Evolutionary conservation across 2,113 vertebrate genomes (phyloP).

Genomic region (Grus americana): DNA sequence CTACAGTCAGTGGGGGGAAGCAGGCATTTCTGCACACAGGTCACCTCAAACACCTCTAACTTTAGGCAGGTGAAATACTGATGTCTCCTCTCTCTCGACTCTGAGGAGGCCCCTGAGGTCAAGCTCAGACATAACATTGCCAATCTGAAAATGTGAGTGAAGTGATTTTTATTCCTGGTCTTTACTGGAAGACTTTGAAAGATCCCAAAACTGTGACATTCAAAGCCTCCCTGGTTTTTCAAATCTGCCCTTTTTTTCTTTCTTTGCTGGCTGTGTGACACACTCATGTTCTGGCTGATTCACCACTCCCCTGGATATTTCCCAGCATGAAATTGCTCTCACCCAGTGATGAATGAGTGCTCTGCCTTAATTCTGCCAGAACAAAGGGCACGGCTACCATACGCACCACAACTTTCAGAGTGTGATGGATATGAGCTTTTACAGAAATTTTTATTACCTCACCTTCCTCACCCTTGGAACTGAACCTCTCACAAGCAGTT

Average conservation of each 20-base stretch:
- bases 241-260: background rate
- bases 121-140: background rate
- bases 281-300: constrained; percentile 6
- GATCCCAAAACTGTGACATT: background rate
- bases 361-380: background rate
- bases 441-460: constrained; percentile 22
- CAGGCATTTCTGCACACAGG: background rate
- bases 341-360: background rate
- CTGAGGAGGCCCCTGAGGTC: background rate
- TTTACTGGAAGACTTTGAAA: background rate
- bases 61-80: background rate
- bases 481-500: background rate
- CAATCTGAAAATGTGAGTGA: background rate
- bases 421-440: constrained; percentile 8
- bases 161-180: background rate
- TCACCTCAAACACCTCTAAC: background rate
- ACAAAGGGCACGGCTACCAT: constrained; percentile 18
- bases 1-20: background rate
- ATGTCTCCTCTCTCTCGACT: background rate
- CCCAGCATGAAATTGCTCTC: constrained; percentile 35
- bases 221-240: background rate
- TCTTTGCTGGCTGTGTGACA: constrained; percentile 7
- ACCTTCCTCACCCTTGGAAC: background rate
- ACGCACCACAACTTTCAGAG: background rate
- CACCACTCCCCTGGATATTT: constrained; percentile 30